Percentiles rank a stretch among this genome's conserved stretches.
These are phyloP conservation scores for Channa maculata DNA, from an alignment of 2,113 vertebrate genomes.

Conservation along the genomic window DNA sequence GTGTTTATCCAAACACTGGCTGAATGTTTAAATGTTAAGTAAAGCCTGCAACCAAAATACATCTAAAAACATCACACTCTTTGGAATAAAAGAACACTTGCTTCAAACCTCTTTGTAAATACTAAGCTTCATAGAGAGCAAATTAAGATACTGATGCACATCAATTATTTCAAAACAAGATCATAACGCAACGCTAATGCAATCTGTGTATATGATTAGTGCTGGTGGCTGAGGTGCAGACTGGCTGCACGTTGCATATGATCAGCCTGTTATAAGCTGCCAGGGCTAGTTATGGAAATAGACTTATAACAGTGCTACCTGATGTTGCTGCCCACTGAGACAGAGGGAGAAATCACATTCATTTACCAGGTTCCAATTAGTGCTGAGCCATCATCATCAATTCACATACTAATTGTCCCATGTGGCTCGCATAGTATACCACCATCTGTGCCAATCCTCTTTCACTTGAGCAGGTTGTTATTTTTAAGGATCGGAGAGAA, in stretches of 20 bases:
- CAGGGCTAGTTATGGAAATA: slow-evolving; percentile 77
- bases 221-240: slow-evolving; percentile 63
- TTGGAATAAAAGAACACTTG: not conserved
- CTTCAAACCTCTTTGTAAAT: slow-evolving; percentile 21
- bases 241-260: slow-evolving; percentile 65
- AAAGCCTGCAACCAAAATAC: slow-evolving; percentile 4
- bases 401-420: slow-evolving; percentile 80
- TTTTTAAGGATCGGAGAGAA: slow-evolving; percentile 46
- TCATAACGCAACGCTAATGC: slow-evolving; percentile 64
- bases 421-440: slow-evolving; percentile 64
- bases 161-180: slow-evolving; percentile 67
- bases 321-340: slow-evolving; percentile 79
- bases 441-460: slow-evolving; percentile 74
- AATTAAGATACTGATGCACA: slow-evolving; percentile 55
- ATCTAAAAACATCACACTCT: slow-evolving; percentile 19
- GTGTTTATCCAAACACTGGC: too few relatives aligned
- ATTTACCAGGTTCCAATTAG: slow-evolving; percentile 81
- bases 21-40: slow-evolving; percentile 1
- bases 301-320: slow-evolving; percentile 78
- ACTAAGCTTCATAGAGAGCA: slow-evolving; percentile 6
- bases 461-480: slow-evolving; percentile 49
- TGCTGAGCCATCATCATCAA: slow-evolving; percentile 81
- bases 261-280: slow-evolving; percentile 74
- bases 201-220: slow-evolving; percentile 74
- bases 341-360: slow-evolving; percentile 74